Percentiles rank a stretch among this genome's conserved stretches.
These are phyloP conservation scores for Drosophila kohkoa DNA, from an alignment of 1,140 invertebrate species.

Conservation along the genomic window DNA sequence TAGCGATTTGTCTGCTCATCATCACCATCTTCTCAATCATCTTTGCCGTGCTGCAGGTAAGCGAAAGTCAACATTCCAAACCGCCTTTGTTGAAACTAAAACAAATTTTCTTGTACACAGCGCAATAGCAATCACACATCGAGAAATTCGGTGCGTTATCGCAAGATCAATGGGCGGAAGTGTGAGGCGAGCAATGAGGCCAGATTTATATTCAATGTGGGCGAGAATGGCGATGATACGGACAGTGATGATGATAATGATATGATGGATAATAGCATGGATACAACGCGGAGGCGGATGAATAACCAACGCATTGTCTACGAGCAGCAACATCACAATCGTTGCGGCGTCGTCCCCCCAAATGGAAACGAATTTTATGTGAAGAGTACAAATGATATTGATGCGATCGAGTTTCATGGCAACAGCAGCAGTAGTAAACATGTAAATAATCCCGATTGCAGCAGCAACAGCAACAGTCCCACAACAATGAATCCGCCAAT, in stretches of 20 bases:
- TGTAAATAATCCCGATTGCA: conserved; percentile 24
- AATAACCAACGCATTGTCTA: conserved; percentile 47
- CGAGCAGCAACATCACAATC: conserved; percentile 40
- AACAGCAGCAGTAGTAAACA: conserved; percentile 23
- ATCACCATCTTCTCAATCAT: conserved; percentile 89
- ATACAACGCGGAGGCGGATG: conserved; percentile 11
- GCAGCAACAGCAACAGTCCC: conserved; percentile 13
- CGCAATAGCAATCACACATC: conserved; percentile 70
- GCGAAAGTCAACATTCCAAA: background rate
- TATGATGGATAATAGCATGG: conserved; percentile 32
- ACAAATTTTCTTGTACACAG: conserved; percentile 25
- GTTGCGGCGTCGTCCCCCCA: conserved; percentile 33
- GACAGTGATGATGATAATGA: conserved; percentile 58
- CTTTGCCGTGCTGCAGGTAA: conserved; percentile 89
- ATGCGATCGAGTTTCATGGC: conserved; percentile 77
- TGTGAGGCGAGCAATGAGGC: conserved; percentile 56
- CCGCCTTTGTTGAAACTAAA: background rate
- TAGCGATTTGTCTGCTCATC: conserved; percentile 88
- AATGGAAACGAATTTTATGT: conserved; percentile 77
- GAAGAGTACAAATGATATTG: conserved; percentile 80
- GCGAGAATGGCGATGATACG: conserved; percentile 63
- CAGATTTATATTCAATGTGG: conserved; percentile 72
- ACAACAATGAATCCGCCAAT: conserved; percentile 33
- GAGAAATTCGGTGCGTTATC: conserved; percentile 68
- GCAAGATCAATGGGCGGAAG: conserved; percentile 57